phyloP scores from a whole-genome alignment of 2,888 invertebrate species.

The Oxyscelio sp. region DNA sequence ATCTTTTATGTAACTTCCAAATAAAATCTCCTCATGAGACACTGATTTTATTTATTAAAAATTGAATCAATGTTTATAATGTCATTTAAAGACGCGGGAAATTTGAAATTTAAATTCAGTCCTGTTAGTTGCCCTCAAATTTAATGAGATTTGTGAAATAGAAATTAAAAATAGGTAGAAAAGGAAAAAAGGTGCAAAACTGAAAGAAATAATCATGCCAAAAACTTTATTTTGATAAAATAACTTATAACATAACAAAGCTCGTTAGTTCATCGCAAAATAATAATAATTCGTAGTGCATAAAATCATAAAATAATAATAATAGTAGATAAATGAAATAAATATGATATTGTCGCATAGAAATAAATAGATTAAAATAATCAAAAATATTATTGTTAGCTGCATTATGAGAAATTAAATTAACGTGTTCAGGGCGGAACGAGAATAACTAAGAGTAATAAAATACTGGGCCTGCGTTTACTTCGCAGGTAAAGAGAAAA shows the following conservation, averaged over 20 bases:
- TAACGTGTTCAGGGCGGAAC: constrained; percentile 19
- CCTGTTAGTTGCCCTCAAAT: background rate
- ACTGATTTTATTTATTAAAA: no score
- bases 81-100: no score
- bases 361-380: constrained; percentile 48
- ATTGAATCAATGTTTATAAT: no score
- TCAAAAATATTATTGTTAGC: background rate
- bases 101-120: constrained; percentile 36
- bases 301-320: constrained; percentile 20
- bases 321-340: constrained; percentile 30
- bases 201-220: constrained; percentile 35
- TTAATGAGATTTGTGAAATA: no score
- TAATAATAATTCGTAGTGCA: background rate
- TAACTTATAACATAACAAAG: constrained; percentile 37
- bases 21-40: no score
- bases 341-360: constrained; percentile 32
- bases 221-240: constrained; percentile 42
- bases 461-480: constrained; percentile 35
- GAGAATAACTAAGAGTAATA: background rate
- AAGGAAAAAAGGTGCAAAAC: constrained; percentile 9
- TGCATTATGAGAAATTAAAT: constrained; percentile 28
- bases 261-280: constrained; percentile 45
- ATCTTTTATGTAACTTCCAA: no score
- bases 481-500: constrained; percentile 22
- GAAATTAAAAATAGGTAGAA: background rate